A percentile compares a stretch with the other conserved stretches of the same genome.
These are phyloP conservation scores for Hyles lineata DNA, from an alignment of 2,888 invertebrate species.

Conservation along the genomic window DNA sequence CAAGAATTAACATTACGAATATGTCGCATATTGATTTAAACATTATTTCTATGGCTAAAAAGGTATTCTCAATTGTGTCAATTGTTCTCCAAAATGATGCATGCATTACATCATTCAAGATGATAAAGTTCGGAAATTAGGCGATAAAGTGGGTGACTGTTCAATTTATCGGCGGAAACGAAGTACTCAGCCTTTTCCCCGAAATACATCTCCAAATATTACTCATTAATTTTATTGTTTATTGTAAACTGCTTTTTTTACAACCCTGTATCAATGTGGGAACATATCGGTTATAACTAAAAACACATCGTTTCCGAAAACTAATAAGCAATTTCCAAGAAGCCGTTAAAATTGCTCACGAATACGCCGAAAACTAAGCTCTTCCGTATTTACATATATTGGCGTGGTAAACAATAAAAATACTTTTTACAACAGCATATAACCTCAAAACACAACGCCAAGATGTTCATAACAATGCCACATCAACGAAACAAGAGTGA, in stretches of 20 bases:
- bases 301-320: no score
- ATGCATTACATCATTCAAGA: not conserved
- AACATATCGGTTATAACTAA: no score
- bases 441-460: conserved; percentile 13
- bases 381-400: no score
- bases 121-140: not conserved
- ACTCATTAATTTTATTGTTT: not conserved
- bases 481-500: conserved; percentile 23
- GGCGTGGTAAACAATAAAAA: not conserved
- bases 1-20: no score
- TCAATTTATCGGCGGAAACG: conserved; percentile 4
- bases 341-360: no score
- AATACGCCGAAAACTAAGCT: no score
- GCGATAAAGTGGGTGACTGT: not conserved
- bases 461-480: conserved; percentile 6
- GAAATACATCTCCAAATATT: not conserved
- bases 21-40: no score
- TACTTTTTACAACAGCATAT: not conserved
- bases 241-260: no score
- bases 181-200: not conserved
- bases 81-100: not conserved
- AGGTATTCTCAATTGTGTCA: not conserved
- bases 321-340: no score
- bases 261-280: no score
- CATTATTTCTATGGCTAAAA: no score